Evolutionary conservation across 2,113 vertebrate genomes (phyloP).

Genomic region (Callipepla californica): DNA sequence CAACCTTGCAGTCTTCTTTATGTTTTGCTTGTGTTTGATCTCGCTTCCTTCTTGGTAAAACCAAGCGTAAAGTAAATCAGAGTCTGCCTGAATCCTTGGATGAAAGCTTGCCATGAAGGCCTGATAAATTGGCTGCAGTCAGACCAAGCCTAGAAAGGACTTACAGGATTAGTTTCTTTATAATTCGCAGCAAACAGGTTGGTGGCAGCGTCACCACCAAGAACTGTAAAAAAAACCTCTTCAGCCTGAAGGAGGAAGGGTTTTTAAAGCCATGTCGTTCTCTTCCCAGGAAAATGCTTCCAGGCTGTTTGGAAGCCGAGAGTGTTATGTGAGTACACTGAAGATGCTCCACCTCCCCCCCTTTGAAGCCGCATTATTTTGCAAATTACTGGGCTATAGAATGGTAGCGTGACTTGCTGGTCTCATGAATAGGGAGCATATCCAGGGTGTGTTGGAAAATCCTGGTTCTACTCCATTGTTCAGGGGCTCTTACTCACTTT

Average conservation of each 20-base stretch:
- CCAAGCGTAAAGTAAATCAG: background rate
- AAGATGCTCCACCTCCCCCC: background rate
- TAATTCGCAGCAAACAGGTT: background rate
- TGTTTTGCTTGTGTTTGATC: background rate
- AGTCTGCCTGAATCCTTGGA: background rate
- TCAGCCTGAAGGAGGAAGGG: background rate
- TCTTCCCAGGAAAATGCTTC: slow-evolving; percentile 11
- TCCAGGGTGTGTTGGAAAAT: background rate
- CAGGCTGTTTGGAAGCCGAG: background rate
- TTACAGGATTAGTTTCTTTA: background rate
- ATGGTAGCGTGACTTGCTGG: slow-evolving; percentile 15
- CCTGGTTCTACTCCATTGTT: background rate
- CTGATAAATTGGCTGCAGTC: accelerated
- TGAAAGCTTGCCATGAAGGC: background rate
- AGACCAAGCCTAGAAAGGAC: background rate
- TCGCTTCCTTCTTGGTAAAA: background rate
- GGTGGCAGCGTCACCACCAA: background rate
- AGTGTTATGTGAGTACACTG: background rate
- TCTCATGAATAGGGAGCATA: background rate
- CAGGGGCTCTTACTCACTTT: background rate
- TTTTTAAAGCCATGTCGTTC: background rate
- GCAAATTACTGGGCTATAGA: background rate
- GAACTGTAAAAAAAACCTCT: background rate
- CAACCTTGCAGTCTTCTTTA: background rate
- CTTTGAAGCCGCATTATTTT: slow-evolving; percentile 44